Percentiles rank a stretch among this genome's conserved stretches.
phyloP scores from a whole-genome alignment of 2,888 invertebrate genomes.

The Orgyia antiqua region DNA sequence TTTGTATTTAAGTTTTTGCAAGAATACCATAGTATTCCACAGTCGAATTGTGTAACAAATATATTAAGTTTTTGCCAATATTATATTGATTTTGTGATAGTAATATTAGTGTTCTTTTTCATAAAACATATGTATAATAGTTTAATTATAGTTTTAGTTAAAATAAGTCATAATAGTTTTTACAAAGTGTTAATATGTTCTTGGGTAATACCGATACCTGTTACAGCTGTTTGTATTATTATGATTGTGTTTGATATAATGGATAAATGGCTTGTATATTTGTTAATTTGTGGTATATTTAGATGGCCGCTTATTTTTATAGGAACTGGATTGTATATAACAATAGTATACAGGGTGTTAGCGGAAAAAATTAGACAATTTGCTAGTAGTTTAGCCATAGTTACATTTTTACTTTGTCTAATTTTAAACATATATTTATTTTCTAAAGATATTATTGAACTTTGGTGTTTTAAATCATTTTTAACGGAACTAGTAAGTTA shows the following conservation, averaged over 20 bases:
- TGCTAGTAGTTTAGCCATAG: conserved; percentile 52
- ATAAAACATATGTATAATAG: conserved; percentile 68
- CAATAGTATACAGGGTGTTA: conserved; percentile 47
- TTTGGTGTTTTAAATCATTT: conserved; percentile 48
- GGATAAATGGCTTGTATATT: conserved; percentile 37
- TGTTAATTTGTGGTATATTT: conserved; percentile 50
- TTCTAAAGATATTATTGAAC: conserved; percentile 49
- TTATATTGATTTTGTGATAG: conserved; percentile 60
- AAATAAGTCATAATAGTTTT: conserved; percentile 48
- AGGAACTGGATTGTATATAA: conserved; percentile 49
- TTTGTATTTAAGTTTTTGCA: conserved; percentile 41
- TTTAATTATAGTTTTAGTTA: conserved; percentile 58
- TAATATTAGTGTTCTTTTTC: conserved; percentile 57
- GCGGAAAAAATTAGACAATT: conserved; percentile 56
- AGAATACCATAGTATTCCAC: conserved; percentile 22
- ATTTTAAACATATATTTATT: conserved; percentile 57
- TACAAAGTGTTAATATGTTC: conserved; percentile 45
- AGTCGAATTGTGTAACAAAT: conserved; percentile 14
- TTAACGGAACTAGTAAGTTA: conserved; percentile 41
- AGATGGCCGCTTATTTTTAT: conserved; percentile 60
- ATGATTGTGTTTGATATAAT: conserved; percentile 30
- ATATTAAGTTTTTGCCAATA: conserved; percentile 39
- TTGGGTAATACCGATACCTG: conserved; percentile 55
- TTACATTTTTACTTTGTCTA: conserved; percentile 60
- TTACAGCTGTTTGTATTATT: conserved; percentile 37